Evolutionary conservation across 2,888 invertebrate species (phyloP), one percentile per base, ranked within the genome.

Genomic region (Dermolepida albohirtum): DNA sequence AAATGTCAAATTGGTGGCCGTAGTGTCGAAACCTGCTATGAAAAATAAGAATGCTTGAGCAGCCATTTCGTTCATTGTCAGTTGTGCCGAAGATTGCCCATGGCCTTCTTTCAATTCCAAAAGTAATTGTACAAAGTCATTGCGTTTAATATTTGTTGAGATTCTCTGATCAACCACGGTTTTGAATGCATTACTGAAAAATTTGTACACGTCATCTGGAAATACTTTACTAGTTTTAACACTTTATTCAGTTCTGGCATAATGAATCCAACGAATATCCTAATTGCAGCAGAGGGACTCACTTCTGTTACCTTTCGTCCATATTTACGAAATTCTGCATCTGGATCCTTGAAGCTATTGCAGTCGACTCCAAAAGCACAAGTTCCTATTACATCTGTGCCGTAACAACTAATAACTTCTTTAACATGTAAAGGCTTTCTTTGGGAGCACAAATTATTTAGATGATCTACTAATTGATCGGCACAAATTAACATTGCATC

Each of bases 21-120:
- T 82, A 0, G 85, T 85, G 66, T 84, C 84, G 69, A 81, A 84
- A 0, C 84, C 85, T 14, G 84, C 85, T 0, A 81, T 34, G 66
- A 84, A 84, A 71, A 86, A 84, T 0, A 85, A 77, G 0, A 83
- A 73, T 1, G 79, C 73, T 12, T 84, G 81, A 0, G 83, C 77
- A 0, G 75, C 59, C 41, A 84, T 70, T 22, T 57, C 39, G 1
- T 12, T 11, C 6, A 43, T 14, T n/a, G 44, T 47, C 5, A 59
- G 10, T 0, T 34, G 16, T 29, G 29, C 10, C 12, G 34, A 39
- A 10, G 41, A 8, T 17, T 27, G 57, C 7, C n/a, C 54, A 40
- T 66, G 63, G 0, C 34, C 29, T 11, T 65, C 73, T 68, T 64
- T 70, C 34, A 69, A 71, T 27, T 79, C 78, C 10, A 80, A 66